Evolutionary conservation across 2,113 vertebrate species (phyloP), one percentile per base, ranked within the genome.

Genomic region (Gymnorhina tibicen): DNA sequence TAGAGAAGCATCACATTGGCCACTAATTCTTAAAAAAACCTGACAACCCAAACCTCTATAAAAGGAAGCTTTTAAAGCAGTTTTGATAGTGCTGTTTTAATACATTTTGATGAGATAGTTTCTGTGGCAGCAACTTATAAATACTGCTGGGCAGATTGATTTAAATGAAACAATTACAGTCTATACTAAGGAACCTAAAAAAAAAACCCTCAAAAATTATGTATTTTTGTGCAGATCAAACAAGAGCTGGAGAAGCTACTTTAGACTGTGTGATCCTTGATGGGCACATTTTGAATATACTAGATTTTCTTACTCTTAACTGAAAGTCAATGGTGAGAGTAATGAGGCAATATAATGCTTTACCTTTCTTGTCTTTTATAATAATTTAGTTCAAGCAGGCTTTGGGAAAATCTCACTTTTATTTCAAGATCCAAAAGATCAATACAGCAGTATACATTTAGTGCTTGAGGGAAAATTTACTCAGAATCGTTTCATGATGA

Each of bases 401-500:
- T 96, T 96, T 92, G 80, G 86, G 87, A 94, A 96, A 95, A 94
- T 90, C 74, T 82, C 20, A 42, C 55, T 90, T 96, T 96, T 92
- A 95, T 97, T 97, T 96, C 88, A 79, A 87, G 87, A 87, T 92
- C 68, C 93, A 63, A 59, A 80, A 96, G 95, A 98, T 97, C 95
- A 94, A 85, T 97, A 93, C 85, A 92, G 52, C 66, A 76, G 49
- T 92, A 88, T 97, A 85, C 89, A 59, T 88, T 93, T 78, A 93
- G 84, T 78, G 91, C 96, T 96, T 64, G 70, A 94, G 91, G 96
- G 95, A 91, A 95, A 97, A 92, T 76, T 81, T 92, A 95, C 86
- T 89, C 69, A 85, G 81, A 94, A 93, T 91, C 83, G 42, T 81
- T 96, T 96, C 84, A 81, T 93, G 69, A 89, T 93, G 74, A 95